Evolutionary conservation across 1,140 invertebrate species (phyloP).

Genomic region (Colletes latitarsis): DNA sequence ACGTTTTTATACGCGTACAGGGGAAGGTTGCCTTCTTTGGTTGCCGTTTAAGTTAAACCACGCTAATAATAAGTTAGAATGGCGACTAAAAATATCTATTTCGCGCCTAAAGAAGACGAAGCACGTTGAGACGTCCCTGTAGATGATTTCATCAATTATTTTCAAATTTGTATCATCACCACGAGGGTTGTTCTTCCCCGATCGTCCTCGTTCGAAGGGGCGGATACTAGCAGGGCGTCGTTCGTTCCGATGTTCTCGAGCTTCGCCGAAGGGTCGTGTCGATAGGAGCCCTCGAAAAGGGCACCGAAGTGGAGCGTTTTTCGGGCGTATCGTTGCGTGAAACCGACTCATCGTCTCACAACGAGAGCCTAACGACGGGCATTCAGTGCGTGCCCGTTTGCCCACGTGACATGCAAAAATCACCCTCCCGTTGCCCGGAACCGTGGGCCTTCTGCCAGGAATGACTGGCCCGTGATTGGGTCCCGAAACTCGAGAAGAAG

Average conservation of each 20-base stretch:
- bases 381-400: slow-evolving; percentile 77
- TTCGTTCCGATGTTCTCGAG: background rate
- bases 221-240: slow-evolving; percentile 3
- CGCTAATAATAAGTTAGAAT: no score
- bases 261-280: slow-evolving; percentile 31
- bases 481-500: slow-evolving; percentile 64
- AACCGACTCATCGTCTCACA: slow-evolving; percentile 72
- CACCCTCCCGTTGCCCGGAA: slow-evolving; percentile 66
- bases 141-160: background rate
- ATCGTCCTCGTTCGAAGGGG: background rate
- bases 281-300: slow-evolving; percentile 32
- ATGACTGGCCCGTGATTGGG: slow-evolving; percentile 73
- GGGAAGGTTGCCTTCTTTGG: no score
- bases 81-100: no score
- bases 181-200: no score
- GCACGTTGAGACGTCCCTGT: no score
- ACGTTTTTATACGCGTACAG: no score
- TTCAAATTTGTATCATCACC: background rate
- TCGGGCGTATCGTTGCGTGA: slow-evolving; percentile 74
- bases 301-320: slow-evolving; percentile 59
- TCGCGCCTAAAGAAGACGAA: no score
- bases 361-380: slow-evolving; percentile 75
- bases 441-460: slow-evolving; percentile 45
- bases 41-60: no score
- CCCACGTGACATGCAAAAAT: slow-evolving; percentile 80